These are phyloP conservation scores for Nemotelus nigrinus DNA, from an alignment of 2,888 invertebrate genomes.

Conservation along the genomic window DNA sequence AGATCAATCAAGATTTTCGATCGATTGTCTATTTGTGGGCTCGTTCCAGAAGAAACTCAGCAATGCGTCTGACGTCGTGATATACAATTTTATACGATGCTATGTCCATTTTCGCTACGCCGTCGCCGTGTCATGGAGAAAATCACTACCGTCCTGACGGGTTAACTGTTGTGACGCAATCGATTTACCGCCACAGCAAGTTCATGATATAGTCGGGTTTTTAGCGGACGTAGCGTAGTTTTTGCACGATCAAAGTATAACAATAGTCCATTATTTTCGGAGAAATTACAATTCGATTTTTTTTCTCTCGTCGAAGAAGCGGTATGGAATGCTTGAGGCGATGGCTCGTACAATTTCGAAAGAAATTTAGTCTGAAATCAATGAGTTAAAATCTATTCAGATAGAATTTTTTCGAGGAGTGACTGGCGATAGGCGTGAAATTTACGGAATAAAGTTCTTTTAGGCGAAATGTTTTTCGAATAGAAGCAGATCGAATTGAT, in stretches of 20 bases:
- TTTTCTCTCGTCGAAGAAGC: neutral
- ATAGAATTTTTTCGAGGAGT: neutral
- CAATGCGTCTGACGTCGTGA: slow-evolving; percentile 29
- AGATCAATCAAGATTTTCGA: slow-evolving; percentile 38
- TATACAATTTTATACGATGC: slow-evolving; percentile 24
- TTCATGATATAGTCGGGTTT: neutral
- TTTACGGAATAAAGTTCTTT: neutral
- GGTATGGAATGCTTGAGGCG: slow-evolving; percentile 7
- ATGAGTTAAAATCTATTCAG: neutral
- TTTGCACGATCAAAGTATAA: slow-evolving; percentile 20
- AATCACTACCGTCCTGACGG: slow-evolving; percentile 12
- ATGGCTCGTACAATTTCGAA: slow-evolving; percentile 11
- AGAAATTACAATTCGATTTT: neutral
- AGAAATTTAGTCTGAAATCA: neutral
- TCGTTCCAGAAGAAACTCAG: neutral
- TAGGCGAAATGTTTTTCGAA: too few species aligned
- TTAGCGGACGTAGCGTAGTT: slow-evolving; percentile 1
- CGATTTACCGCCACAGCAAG: neutral
- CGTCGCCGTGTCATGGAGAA: neutral
- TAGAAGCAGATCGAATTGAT: too few species aligned
- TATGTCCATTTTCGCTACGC: slow-evolving; percentile 23
- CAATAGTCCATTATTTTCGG: neutral
- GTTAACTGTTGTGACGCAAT: slow-evolving; percentile 31
- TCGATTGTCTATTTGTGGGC: neutral
- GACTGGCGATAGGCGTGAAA: slow-evolving; percentile 3